phyloP scores from a whole-genome alignment of 2,888 invertebrate species.

The Elysia crispata region DNA sequence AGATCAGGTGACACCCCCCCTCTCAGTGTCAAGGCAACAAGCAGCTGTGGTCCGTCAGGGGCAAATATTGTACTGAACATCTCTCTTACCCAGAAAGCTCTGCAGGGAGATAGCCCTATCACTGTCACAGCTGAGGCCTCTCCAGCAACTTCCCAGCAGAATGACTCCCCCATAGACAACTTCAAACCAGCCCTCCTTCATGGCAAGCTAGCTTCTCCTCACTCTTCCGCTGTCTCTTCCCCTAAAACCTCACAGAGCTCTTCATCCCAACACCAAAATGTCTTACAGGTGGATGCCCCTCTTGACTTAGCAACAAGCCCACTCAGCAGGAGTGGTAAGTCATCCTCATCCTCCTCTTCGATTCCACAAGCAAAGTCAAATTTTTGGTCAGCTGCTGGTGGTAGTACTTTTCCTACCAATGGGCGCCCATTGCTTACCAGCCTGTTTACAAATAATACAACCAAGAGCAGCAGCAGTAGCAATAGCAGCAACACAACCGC shows the following conservation, averaged over 20 bases:
- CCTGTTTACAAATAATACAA: too few species aligned
- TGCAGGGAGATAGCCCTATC: slow-evolving; percentile 55
- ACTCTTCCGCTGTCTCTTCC: background rate
- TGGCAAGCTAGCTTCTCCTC: slow-evolving; percentile 19
- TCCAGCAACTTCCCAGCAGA: background rate
- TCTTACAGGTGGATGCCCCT: slow-evolving; percentile 24
- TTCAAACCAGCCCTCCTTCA: slow-evolving; percentile 12
- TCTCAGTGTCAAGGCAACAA: slow-evolving; percentile 41
- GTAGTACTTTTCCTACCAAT: background rate
- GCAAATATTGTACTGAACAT: slow-evolving; percentile 56
- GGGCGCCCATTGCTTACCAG: background rate
- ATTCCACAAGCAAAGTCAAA: slow-evolving; percentile 6
- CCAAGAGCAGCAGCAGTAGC: slow-evolving; percentile 5
- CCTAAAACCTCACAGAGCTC: slow-evolving; percentile 11
- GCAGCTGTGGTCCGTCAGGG: slow-evolving; percentile 20
- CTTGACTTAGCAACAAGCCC: slow-evolving; percentile 46
- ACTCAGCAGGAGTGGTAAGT: slow-evolving; percentile 36
- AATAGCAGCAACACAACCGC: slow-evolving; percentile 29
- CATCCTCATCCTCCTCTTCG: slow-evolving; percentile 16
- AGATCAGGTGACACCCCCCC: slow-evolving; percentile 20
- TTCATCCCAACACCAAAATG: background rate
- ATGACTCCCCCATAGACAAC: slow-evolving; percentile 35
- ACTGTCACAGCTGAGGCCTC: slow-evolving; percentile 56
- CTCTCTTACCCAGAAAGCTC: slow-evolving; percentile 53
- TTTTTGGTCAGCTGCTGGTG: background rate